Evolutionary conservation across 2,888 invertebrate genomes (phyloP), one percentile per base, ranked within the genome.

Genomic region (Ichneumoninae sp.): DNA sequence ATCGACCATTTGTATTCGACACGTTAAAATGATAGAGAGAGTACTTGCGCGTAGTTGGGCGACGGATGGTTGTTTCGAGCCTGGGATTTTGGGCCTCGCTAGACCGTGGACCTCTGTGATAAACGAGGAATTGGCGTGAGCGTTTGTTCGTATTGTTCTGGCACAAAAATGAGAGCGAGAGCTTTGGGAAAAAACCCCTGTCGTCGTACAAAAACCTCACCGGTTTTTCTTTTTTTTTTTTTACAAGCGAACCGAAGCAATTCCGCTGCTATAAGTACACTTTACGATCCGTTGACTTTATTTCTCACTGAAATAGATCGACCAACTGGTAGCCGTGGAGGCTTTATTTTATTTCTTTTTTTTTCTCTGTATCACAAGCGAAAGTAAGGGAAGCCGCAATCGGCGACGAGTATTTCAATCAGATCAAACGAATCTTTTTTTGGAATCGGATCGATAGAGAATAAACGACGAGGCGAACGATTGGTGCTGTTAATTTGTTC

Each of bases 401-500:
- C 52, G 60, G 33, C 26, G 10, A 50, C 22, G 44, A 47, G 47
- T 44, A 71, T 47, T 68, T 54, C 33, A 68, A 57, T 69, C 54
- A 22, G 68, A 33, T 54, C n/a, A 19, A 66, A 68, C 13, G 26
- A 65, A 65, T 16, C n/a, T 65, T 16, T 60, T 54, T 47, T 57
- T 78, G 19, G 63, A 68, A 78, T 16, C 22, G 65, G 36, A 52
- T 19, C 71, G 57, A 74, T 44, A 40, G 63, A 47, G 65, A 66
- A 77, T 26, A 44, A 79, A 65, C 54, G 47, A 66, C 65, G 83
- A 54, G 82, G 79, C 89, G 86, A 88, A 89, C 19, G 90, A 92
- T 85, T 90, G 91, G 91, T 92, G 91, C 92, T 92, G 92, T 91
- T 92, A 91, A 83, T 85, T 86, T 85, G 70, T 88, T 84, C 77